Evolutionary conservation across 1,140 invertebrate genomes (phyloP), one percentile per base, ranked within the genome.

Genomic region (Agrilus planipennis): DNA sequence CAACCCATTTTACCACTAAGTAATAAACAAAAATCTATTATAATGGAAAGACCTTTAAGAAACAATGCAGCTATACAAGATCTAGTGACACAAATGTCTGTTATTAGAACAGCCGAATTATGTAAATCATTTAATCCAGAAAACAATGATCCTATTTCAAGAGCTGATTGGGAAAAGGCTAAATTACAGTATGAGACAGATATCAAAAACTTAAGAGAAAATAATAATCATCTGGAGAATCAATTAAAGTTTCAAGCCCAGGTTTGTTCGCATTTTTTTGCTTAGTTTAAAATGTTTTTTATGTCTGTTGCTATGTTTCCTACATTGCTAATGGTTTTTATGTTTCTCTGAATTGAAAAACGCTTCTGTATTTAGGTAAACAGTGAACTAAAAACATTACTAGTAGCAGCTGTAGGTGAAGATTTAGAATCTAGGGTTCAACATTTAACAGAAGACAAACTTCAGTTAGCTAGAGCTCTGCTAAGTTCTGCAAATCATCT

Each of bases 401-500:
- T 95, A 22, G 87, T 95, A 2, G 90, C 90, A 16, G 89, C 89
- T 17, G 84, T 95, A 30, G 91, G 91, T 12, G 90, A 94, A 67
- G 91, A 95, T 68, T 67, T 94, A 28, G 79, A 93, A 65, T 81
- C 76, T 2, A 76, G 81, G 62, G 87, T 95, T 1, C 86, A 93
- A 58, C 75, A 82, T 45, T 65, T 95, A 3, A 90, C 79, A 19
- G 88, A 93, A 63, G 90, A 94, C 58, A 92, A 92, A 60, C 72
- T 89, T 31, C 80, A 89, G 51, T 68, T 94, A 49, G 83, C 88
- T 0, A 69, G 81, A 50, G 86, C 90, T 25, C 67, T 95, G 25
- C 64, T 89, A 1, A 84, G 80, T 51, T 91, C 86, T 29, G 80
- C 84, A 7, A 78, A 89, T 62, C 77, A 85, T 60, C 67, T 91